Base-by-base conservation (phyloP, 2,888 invertebrate species). In the Apodemia mormo region DNA sequence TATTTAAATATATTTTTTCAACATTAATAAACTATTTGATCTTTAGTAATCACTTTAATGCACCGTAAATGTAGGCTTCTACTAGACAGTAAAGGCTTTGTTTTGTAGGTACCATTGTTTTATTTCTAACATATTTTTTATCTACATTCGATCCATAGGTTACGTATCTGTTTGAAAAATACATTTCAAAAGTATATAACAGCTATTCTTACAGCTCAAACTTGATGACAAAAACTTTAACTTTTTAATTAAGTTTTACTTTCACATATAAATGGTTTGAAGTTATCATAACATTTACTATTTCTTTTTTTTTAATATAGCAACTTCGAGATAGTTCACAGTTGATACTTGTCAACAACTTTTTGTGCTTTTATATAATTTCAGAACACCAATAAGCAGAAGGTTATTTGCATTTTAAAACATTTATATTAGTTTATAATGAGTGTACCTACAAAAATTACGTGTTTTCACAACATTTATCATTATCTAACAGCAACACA, bases 21-120 rank as follows among this genome's bases (percentile, higher is more conserved):
- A 74, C 75, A 76, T 75, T 76, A 75, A 77, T 76, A 76, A 71
- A 77, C 74, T 77, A 76, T 78, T 73, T 72, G 72, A 77, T 75
- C 71, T 76, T 76, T 72, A 72, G 72, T 75, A 70, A 70, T 73
- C 69, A 70, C 70, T 73, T 74, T 73, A 87, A 86, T 76, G 88
- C 89, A 90, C 89, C 88, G 78, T 78, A 78, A 80, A 70, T 76
- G 79, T 88, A 88, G 84, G 85, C 84, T 84, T 83, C 83, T 84
- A 85, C 80, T 77, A 82, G 77, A 82, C 69, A 79, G 70, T 83
- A 80, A 90, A 92, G 87, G 89, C 87, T 86, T 85, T 84, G 75
- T 82, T 84, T 80, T 82, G 83, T 89, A 89, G 90, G 89, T 92
- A 90, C 90, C 75, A 75, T 75, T 75, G 68, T 52, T 72, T 69